phyloP scores from a whole-genome alignment of 2,113 vertebrate genomes.

The Grammomys dolichurus region DNA sequence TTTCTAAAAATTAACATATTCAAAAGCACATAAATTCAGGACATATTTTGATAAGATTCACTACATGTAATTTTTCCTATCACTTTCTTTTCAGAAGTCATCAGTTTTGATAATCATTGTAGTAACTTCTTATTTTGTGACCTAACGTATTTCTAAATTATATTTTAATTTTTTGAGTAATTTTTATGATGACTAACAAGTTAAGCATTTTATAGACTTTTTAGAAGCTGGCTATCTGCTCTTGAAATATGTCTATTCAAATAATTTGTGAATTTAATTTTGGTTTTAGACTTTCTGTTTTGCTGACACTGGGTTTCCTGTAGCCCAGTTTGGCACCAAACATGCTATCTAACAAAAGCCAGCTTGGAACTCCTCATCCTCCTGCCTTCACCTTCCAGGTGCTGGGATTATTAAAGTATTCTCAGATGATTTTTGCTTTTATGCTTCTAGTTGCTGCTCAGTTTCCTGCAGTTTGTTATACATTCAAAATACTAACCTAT shows the following conservation, averaged over 20 bases:
- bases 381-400: neutral
- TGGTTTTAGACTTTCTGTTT: neutral
- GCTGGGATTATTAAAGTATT: neutral
- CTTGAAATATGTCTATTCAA: neutral
- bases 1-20: conserved; percentile 34
- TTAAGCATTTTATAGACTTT: neutral
- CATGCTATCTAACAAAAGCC: too few relatives aligned
- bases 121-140: conserved; percentile 9
- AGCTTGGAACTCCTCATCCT: neutral
- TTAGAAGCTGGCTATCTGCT: neutral
- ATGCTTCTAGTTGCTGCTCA: neutral
- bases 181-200: neutral
- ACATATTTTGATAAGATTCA: neutral
- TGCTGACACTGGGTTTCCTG: neutral
- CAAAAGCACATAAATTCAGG: conserved; percentile 48
- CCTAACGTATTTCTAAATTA: neutral
- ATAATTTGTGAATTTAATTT: neutral
- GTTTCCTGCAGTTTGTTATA: neutral
- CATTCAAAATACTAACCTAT: neutral
- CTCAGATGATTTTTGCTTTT: neutral
- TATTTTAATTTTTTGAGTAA: neutral
- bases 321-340: neutral
- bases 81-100: neutral
- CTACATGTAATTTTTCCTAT: neutral
- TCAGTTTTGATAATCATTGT: neutral